Conservation (phyloP, 2,797 vertebrate species). For the Enteromius trimaculatus region DNA sequence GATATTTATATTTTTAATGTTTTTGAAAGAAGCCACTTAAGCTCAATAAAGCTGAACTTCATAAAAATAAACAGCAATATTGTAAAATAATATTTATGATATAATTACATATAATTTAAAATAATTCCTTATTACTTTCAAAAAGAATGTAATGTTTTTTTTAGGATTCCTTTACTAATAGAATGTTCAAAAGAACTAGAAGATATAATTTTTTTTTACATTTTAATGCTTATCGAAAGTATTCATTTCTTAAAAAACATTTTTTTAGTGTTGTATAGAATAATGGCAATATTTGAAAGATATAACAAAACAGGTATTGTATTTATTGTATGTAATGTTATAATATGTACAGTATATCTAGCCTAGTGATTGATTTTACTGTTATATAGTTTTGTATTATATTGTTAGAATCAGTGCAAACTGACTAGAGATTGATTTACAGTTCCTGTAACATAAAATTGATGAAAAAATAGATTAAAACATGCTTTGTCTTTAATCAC, state of each 20-base stretch:
- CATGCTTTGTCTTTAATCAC: conserved; percentile 96
- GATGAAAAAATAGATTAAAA: conserved; percentile 49
- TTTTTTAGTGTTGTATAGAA: neutral
- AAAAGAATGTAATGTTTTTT: neutral
- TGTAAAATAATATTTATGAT: neutral
- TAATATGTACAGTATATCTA: neutral
- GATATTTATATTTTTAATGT: neutral
- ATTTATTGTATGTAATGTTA: neutral
- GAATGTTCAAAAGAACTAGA: neutral
- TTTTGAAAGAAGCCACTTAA: neutral
- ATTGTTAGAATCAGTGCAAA: neutral
- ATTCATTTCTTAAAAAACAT: neutral
- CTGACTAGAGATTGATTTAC: neutral
- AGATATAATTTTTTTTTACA: neutral
- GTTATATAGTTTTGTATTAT: neutral
- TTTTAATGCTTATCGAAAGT: neutral
- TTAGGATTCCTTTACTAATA: neutral
- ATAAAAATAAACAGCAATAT: neutral
- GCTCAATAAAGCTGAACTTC: neutral
- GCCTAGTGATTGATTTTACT: neutral
- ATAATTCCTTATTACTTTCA: neutral
- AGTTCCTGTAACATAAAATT: neutral
- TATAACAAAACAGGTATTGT: neutral
- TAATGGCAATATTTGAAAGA: neutral
- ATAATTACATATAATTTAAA: neutral